A percentile compares a stretch with the other conserved stretches of the same genome.
Evolutionary conservation across 2,888 invertebrate genomes (phyloP).

Genomic region (Thereva unica): DNA sequence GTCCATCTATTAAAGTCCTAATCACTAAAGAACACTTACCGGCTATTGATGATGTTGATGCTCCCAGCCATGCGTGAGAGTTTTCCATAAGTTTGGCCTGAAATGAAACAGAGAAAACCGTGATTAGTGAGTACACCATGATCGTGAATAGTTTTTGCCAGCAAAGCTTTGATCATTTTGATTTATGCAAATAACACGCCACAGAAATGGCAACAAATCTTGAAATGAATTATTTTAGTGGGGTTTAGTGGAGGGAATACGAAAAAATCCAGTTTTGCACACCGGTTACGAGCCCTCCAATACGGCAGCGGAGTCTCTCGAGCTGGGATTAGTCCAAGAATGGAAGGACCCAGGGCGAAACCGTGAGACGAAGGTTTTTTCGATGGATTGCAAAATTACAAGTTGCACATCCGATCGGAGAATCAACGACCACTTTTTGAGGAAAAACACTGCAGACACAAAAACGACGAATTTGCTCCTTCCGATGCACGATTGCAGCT

Average conservation of each 20-base stretch:
- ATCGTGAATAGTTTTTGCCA: slow-evolving; percentile 10
- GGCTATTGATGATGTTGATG: slow-evolving; percentile 86
- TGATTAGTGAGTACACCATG: slow-evolving; percentile 25
- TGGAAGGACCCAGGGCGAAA: slow-evolving; percentile 5
- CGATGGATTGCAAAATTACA: slow-evolving; percentile 37
- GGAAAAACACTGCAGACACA: no score
- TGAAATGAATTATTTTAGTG: slow-evolving; percentile 21
- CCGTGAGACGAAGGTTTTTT: slow-evolving; percentile 21
- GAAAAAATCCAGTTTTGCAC: slow-evolving; percentile 29
- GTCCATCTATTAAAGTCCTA: slow-evolving; percentile 25
- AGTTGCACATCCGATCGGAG: slow-evolving; percentile 28
- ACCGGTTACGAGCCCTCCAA: slow-evolving; percentile 22
- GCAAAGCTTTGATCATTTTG: slow-evolving; percentile 27
- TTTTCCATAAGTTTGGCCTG: slow-evolving; percentile 93
- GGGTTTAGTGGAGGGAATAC: background rate
- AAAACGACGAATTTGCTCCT: no score
- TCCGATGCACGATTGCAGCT: no score
- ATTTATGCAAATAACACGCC: slow-evolving; percentile 36
- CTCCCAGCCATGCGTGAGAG: slow-evolving; percentile 90
- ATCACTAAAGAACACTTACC: slow-evolving; percentile 63
- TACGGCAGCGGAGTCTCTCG: slow-evolving; percentile 1
- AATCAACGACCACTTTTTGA: slow-evolving; percentile 19
- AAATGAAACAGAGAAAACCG: slow-evolving; percentile 59
- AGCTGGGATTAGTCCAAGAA: background rate
- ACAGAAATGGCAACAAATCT: slow-evolving; percentile 24